phyloP scores from a whole-genome alignment of 2,113 vertebrate genomes.

The Butorides virescens region DNA sequence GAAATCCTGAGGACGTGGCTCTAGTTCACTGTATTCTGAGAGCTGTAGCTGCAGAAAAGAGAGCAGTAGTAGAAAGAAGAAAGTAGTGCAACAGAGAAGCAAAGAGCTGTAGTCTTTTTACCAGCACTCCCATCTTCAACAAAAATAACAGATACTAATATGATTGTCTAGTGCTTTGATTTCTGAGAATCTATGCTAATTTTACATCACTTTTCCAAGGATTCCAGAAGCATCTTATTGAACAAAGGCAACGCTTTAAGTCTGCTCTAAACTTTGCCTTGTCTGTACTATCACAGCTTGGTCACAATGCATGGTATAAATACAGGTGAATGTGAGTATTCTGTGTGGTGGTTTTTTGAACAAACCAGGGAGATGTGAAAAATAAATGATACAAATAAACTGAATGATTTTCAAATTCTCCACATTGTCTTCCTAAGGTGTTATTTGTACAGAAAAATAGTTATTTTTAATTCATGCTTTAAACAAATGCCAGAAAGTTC shows the following conservation, averaged over 20 bases:
- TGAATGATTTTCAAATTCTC: background rate
- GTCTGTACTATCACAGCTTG: background rate
- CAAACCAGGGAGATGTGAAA: background rate
- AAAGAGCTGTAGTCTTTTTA: background rate
- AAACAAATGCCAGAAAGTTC: background rate
- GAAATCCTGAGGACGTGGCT: background rate
- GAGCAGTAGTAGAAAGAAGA: background rate
- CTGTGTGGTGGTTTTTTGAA: background rate
- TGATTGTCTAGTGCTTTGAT: background rate
- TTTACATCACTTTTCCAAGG: background rate
- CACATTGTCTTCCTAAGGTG: background rate
- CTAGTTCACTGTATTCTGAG: background rate
- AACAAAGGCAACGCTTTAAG: background rate
- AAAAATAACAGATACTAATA: background rate
- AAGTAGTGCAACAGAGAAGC: background rate
- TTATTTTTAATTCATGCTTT: conserved; percentile 14
- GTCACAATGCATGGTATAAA: background rate
- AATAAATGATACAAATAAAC: background rate
- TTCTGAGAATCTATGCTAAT: background rate
- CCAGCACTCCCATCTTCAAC: background rate
- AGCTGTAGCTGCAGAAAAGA: background rate
- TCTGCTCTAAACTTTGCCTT: background rate
- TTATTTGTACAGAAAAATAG: background rate
- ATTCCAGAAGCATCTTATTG: background rate
- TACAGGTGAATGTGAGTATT: background rate